These are phyloP conservation scores for Drosophila pruinosa DNA, from an alignment of 1,140 invertebrate genomes.

Conservation along the genomic window DNA sequence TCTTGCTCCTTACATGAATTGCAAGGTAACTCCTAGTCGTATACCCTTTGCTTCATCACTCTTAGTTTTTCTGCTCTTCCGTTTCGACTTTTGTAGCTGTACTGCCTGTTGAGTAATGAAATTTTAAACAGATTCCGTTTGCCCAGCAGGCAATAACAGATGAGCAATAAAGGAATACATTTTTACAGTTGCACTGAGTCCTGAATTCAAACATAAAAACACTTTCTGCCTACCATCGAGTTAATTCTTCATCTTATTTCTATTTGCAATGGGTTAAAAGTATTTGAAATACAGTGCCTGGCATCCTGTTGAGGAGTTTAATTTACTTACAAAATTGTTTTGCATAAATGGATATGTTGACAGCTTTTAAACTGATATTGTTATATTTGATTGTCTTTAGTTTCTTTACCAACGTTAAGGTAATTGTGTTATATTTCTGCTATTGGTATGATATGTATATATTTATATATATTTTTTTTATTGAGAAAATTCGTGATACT, in stretches of 20 bases:
- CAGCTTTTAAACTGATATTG: no score
- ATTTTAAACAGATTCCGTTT: slow-evolving; percentile 46
- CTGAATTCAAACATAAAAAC: neutral
- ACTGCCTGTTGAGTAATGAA: slow-evolving; percentile 63
- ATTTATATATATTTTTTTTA: no score
- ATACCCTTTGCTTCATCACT: neutral
- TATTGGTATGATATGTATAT: no score
- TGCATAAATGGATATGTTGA: neutral
- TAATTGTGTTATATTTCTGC: no score
- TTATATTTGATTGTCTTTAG: neutral
- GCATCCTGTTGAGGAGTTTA: neutral
- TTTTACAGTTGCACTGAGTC: neutral
- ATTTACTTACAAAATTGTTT: neutral
- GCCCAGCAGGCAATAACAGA: neutral
- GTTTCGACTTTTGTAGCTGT: slow-evolving; percentile 32
- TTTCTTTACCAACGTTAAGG: neutral
- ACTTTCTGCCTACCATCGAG: neutral
- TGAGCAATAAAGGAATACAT: slow-evolving; percentile 1
- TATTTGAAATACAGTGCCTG: neutral
- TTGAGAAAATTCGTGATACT: no score
- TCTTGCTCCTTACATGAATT: neutral
- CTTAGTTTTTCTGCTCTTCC: slow-evolving; percentile 18
- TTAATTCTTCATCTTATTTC: no score
- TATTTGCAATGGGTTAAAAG: neutral
- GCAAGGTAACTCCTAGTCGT: neutral